A percentile compares a stretch with the other conserved stretches of the same genome.
Evolutionary conservation across 2,797 vertebrate species (phyloP).

Genomic region (Gadopsis marmoratus): DNA sequence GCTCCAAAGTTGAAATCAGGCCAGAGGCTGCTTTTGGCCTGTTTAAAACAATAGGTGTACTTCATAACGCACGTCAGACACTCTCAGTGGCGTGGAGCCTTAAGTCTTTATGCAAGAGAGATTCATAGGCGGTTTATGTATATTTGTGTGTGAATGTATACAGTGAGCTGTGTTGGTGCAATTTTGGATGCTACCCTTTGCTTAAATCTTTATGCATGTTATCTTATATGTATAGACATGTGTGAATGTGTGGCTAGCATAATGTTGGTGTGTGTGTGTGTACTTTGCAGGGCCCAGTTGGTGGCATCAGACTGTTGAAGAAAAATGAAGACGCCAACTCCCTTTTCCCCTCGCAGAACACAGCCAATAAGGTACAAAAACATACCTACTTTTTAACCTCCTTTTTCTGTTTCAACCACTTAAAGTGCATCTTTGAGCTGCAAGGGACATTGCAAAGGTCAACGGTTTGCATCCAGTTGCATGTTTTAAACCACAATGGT

Average conservation of each 20-base stretch:
- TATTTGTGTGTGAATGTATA: neutral
- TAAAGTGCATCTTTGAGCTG: neutral
- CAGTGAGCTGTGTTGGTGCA: neutral
- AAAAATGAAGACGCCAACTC: constrained; percentile 88
- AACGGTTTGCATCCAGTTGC: neutral
- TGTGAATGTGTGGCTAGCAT: neutral
- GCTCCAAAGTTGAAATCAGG: too few relatives aligned
- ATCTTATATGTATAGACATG: neutral
- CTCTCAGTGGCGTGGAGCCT: too few relatives aligned
- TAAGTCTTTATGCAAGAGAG: neutral
- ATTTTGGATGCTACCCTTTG: neutral
- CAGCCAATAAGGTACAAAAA: constrained; percentile 75
- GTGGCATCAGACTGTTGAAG: constrained; percentile 90
- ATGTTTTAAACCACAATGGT: neutral
- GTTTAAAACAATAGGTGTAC: too few relatives aligned
- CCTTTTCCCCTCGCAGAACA: constrained; percentile 58
- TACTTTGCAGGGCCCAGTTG: constrained; percentile 81
- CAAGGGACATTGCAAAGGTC: neutral
- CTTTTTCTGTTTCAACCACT: too few relatives aligned
- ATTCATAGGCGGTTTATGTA: neutral
- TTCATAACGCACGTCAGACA: too few relatives aligned
- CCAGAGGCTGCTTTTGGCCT: too few relatives aligned
- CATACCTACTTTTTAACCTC: too few relatives aligned
- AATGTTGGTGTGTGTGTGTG: neutral
- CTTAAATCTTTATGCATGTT: neutral